Evolutionary conservation across 2,888 invertebrate genomes (phyloP), one percentile per base, ranked within the genome.

Genomic region (Leptinotarsa peninsularis): DNA sequence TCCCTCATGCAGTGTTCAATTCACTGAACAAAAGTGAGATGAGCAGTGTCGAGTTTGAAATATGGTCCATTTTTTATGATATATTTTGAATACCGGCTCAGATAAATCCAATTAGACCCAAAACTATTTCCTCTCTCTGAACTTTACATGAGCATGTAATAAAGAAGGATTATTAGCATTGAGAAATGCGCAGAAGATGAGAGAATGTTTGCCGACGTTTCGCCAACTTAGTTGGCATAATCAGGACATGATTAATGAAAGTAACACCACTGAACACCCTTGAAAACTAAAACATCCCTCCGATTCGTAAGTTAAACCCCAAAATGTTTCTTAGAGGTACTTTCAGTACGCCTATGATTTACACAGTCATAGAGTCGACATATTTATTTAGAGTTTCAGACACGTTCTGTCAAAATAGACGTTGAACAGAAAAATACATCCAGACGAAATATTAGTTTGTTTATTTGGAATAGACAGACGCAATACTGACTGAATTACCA

Each of bases 381-480:
- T 54, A 66, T 76, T 72, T 75, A 75, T 75, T 69, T 69, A 75
- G 72, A 76, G 67, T 67, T 70, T 76, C 76, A 54, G 73, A 73
- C 76, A 73, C 49, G 71, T 71, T 70, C 60, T 67, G 73, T 76
- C 76, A 76, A 76, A 76, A 76, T 71, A 70, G 60, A 73, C 33
- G 75, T 69, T 75, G 58, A 75, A 72, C 67, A 75, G 72, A 72
- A 75, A 76, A 74, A 74, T 71, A 67, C 50, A 71, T 67, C 43
- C 71, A 74, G 66, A 18, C 49, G 10, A 54, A 58, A 66, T 74
- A 60, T 60, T 60, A 60, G 68, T 75, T 75, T 73, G 73, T 76
- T 76, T 76, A 52, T 73, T 76, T 76, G 17, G 18, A 56, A 69
- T 60, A 15, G 15, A 4, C 27, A 21, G 27, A 17, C 60, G 27